A percentile compares a stretch with the other conserved stretches of the same genome.
These are phyloP conservation scores for Oryzias sinensis DNA, from an alignment of 2,797 vertebrate genomes.

Conservation along the genomic window DNA sequence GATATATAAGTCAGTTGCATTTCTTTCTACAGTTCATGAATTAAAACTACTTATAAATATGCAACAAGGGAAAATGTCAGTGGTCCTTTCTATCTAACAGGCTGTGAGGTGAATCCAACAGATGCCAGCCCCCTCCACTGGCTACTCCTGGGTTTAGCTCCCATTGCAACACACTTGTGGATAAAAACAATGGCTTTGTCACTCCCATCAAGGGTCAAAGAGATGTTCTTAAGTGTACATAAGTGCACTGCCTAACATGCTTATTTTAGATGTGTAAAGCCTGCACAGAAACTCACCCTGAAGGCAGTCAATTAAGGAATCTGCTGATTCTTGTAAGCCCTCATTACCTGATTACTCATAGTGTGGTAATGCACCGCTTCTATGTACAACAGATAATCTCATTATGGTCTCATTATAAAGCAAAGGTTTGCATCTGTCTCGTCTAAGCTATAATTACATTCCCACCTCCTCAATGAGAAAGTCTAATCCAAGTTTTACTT, in stretches of 20 bases:
- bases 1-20: conserved; percentile 54
- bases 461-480: conserved; percentile 15
- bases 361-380: conserved; percentile 27
- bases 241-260: conserved; percentile 37
- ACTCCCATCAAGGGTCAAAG: conserved; percentile 48
- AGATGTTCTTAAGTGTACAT: conserved; percentile 46
- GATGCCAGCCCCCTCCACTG: conserved; percentile 33
- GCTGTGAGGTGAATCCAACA: conserved; percentile 41
- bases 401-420: conserved; percentile 25
- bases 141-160: conserved; percentile 40
- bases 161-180: conserved; percentile 64
- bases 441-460: conserved; percentile 13
- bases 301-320: conserved; percentile 46
- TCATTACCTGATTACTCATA: conserved; percentile 37
- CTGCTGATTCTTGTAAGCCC: conserved; percentile 31
- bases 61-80: conserved; percentile 24
- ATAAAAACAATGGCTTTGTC: conserved; percentile 51
- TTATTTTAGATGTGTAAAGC: conserved; percentile 30
- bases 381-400: conserved; percentile 27
- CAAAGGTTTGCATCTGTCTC: conserved; percentile 17
- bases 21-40: conserved; percentile 53
- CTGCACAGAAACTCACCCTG: conserved; percentile 5
- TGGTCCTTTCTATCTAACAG: conserved; percentile 37
- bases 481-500: not conserved
- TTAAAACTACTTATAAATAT: conserved; percentile 36